Evolutionary conservation across 2,797 vertebrate species (phyloP), one percentile per base, ranked within the genome.

Genomic region (Nyctibius grandis): DNA sequence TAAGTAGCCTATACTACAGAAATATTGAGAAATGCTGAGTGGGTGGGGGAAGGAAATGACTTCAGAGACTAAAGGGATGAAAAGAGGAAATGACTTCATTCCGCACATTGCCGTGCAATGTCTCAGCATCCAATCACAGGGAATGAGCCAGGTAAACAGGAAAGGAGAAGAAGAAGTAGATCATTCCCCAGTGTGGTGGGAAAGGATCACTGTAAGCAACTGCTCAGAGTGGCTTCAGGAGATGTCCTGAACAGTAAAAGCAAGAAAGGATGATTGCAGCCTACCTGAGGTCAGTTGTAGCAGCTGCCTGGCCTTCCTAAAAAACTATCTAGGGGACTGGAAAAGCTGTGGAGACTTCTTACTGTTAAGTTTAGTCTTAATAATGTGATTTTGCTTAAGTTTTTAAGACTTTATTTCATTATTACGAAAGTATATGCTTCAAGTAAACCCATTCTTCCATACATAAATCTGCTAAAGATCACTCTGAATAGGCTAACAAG

Each of bases 21-120:
- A 89, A 77, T 60, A 94, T 76, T 96, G 91, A 96, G 95, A 97
- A 96, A 96, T 5, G 2, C 33, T 92, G 84, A 91, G 95, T 94
- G 72, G 92, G 85, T 93, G 86, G 48, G 86, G 95, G 95, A 96
- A 97, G 96, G 96, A 97, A 97, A 94, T 96, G 3, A 97, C 93
- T 93, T 96, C 95, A 96, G 78, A 95, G 81, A 47, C 88, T 91
- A 81, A 93, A 96, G 86, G 68, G 78, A 83, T 88, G 64, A 94
- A 96, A 94, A 95, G 91, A 96, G 95, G 96, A 97, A 97, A 94
- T 96, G 33, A 96, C 91, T 96, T 97, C 42, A 95, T 92, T 93
- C 81, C 75, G 75, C 42, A 53, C 1, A 2, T 88, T 88, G 60
- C 57, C 53, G 1, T 83, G 91, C 89, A 74, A 64, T 90, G 64